These are phyloP conservation scores for Bombyx huttoni DNA, from an alignment of 2,888 invertebrate genomes.

Conservation along the genomic window DNA sequence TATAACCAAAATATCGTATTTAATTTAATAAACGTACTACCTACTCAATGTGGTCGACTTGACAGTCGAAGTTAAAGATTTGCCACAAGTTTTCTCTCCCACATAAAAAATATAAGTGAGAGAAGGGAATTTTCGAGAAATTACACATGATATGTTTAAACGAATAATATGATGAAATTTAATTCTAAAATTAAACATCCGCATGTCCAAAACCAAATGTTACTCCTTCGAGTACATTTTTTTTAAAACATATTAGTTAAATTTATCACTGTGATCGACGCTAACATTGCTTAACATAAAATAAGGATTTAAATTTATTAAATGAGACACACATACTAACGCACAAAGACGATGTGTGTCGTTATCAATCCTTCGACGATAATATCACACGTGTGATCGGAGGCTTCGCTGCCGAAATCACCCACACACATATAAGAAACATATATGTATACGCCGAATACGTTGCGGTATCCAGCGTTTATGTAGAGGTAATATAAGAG, in stretches of 20 bases:
- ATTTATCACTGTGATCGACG: neutral
- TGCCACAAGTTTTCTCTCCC: too few species aligned
- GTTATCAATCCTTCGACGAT: slow-evolving; percentile 28
- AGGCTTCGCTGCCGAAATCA: slow-evolving; percentile 46
- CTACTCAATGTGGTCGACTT: neutral
- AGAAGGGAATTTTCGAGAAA: too few species aligned
- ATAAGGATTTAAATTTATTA: neutral
- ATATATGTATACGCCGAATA: slow-evolving; percentile 58
- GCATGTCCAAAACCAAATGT: neutral
- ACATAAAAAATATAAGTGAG: too few species aligned
- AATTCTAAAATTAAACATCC: neutral
- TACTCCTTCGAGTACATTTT: neutral
- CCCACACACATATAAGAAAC: slow-evolving; percentile 37
- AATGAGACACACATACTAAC: neutral
- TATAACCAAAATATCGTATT: neutral
- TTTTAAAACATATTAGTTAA: neutral
- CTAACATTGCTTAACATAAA: neutral
- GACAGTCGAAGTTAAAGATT: neutral
- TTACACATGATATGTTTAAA: neutral
- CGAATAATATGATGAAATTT: neutral
- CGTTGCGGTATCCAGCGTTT: slow-evolving; percentile 65
- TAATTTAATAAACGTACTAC: neutral
- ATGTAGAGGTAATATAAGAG: slow-evolving; percentile 71
- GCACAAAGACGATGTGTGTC: slow-evolving; percentile 13
- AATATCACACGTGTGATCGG: slow-evolving; percentile 21